phyloP scores from a whole-genome alignment of 2,113 vertebrate species.

The Potamarius usumacintae region DNA sequence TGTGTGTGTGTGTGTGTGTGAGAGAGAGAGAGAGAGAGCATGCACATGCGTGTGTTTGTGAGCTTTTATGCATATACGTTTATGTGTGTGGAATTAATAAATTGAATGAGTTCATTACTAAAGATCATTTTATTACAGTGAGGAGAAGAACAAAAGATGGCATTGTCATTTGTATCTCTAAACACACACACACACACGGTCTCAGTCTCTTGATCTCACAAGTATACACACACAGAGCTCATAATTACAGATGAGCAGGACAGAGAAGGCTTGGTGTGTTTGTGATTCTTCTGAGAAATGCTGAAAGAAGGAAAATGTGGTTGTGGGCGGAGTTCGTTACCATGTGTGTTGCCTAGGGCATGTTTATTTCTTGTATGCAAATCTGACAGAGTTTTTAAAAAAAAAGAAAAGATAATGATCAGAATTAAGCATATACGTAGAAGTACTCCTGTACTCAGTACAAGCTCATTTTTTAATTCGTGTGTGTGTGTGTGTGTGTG shows the following conservation, averaged over 20 bases:
- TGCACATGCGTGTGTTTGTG: background rate
- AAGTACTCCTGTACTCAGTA: background rate
- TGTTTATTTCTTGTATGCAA: background rate
- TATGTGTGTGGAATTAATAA: background rate
- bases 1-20: background rate
- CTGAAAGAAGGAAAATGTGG: background rate
- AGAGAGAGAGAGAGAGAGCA: background rate
- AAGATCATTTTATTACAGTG: constrained; percentile 17
- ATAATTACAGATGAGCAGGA: constrained; percentile 32
- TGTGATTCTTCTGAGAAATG: background rate
- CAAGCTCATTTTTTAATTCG: background rate
- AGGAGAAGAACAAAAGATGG: constrained; percentile 8
- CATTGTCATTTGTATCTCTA: background rate
- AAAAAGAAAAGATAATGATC: background rate
- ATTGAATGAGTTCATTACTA: constrained; percentile 35
- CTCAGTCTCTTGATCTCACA: background rate
- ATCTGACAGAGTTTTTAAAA: background rate
- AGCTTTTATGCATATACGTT: background rate
- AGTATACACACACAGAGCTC: background rate
- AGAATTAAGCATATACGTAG: background rate
- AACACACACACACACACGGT: background rate
- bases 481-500: constrained; percentile 35
- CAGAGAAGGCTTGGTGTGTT: background rate
- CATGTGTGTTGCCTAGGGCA: background rate
- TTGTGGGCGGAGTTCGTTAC: background rate